phyloP scores from a whole-genome alignment of 2,797 vertebrate species.

The Acrossocheilus fasciatus region DNA sequence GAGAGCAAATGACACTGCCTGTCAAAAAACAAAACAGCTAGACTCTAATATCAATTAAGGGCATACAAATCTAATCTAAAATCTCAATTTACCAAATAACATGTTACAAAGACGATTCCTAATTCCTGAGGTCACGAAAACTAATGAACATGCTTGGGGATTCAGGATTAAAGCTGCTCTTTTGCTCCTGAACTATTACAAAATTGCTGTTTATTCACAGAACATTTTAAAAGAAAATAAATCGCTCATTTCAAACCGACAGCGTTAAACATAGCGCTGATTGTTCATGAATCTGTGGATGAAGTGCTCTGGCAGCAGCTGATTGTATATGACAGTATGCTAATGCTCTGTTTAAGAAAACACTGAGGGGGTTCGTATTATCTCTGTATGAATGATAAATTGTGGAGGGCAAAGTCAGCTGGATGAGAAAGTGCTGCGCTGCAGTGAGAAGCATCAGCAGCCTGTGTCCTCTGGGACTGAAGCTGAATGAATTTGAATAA shows the following conservation, averaged over 20 bases:
- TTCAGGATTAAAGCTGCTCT: neutral
- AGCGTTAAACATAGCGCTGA: neutral
- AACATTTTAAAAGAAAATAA: neutral
- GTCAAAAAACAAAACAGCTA: neutral
- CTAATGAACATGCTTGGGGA: neutral
- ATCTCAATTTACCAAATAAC: neutral
- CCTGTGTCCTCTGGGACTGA: conserved; percentile 29
- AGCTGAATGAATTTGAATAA: conserved; percentile 51
- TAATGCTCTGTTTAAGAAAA: conserved; percentile 47
- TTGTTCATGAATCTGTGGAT: neutral
- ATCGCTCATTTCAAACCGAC: neutral
- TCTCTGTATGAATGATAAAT: conserved; percentile 32
- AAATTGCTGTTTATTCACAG: neutral
- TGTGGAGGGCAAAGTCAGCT: conserved; percentile 22
- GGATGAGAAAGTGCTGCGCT: conserved; percentile 30
- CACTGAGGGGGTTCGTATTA: neutral
- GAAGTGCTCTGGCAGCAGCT: conserved; percentile 27
- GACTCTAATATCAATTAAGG: conserved; percentile 42
- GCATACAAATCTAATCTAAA: conserved; percentile 15
- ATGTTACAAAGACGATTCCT: conserved; percentile 13
- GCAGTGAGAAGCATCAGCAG: conserved; percentile 46
- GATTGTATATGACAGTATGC: conserved; percentile 48
- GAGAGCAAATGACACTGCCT: conserved; percentile 6
- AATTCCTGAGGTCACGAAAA: conserved; percentile 19
- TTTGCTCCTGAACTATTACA: neutral